Evolutionary conservation across 1,140 invertebrate species (phyloP).

Genomic region (Drosophila punjabiensis): DNA sequence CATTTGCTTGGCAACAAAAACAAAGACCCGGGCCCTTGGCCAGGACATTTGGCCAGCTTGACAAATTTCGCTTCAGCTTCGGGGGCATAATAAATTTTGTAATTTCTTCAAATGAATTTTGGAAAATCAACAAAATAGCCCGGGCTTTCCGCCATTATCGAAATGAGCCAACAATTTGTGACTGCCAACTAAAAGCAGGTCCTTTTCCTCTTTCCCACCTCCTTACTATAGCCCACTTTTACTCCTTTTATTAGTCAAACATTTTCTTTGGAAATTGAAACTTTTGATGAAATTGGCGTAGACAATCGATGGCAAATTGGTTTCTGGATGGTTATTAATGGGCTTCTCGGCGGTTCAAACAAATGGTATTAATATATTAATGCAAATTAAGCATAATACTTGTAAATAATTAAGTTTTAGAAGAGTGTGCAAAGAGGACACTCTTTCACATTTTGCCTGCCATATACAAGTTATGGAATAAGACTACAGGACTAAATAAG

Average conservation of each 20-base stretch:
- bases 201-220: background rate
- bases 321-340: conserved; percentile 22
- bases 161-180: conserved; percentile 54
- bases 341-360: background rate
- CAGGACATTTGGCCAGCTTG: conserved; percentile 52
- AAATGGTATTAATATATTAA: background rate
- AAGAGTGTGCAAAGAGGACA: too few relatives aligned
- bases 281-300: conserved; percentile 14
- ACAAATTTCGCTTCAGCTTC: conserved; percentile 73
- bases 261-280: conserved; percentile 46
- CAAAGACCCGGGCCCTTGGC: conserved; percentile 14
- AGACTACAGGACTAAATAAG: too few relatives aligned
- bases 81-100: conserved; percentile 74
- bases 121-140: conserved; percentile 62
- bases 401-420: background rate
- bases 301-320: conserved; percentile 34
- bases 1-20: conserved; percentile 65
- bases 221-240: background rate
- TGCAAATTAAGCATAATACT: background rate
- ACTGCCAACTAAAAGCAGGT: conserved; percentile 11
- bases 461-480: background rate
- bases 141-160: conserved; percentile 34
- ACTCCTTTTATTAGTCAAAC: conserved; percentile 3
- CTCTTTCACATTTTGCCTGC: background rate
- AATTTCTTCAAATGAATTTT: conserved; percentile 79